Base-by-base conservation (phyloP, 2,888 invertebrate genomes). In the Cristatella mucedo region DNA sequence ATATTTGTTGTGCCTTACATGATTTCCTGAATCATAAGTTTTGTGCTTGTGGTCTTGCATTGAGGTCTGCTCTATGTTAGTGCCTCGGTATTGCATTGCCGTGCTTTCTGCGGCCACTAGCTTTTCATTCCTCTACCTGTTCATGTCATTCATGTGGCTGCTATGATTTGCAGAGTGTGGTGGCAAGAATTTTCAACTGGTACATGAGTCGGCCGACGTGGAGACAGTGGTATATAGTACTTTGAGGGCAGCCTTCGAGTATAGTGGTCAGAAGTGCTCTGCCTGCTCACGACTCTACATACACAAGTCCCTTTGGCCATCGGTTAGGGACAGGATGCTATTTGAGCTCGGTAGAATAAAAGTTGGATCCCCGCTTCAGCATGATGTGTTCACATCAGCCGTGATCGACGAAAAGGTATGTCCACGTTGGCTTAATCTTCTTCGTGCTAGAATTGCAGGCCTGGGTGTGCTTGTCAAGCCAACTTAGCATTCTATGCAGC, bases 141-240 rank as follows among this genome's bases (percentile, higher is more conserved):
- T n/a, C n/a, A n/a, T n/a, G n/a, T n/a, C n/a, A n/a, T n/a, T n/a
- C n/a, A n/a, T n/a, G n/a, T n/a, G n/a, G n/a, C n/a, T n/a, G n/a
- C n/a, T n/a, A 13, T 13, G 9, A 11, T 26, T 53, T 53, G 81
- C 84, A 44, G 97, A 97, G 70, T 95, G 93, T 67, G 97, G 97
- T 39, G 97, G 97, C 21, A 99, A 99, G 68, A 99, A 97, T 69
- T 97, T 82, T 66, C 97, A 99, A 65, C 89, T 97, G 56, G 73
- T 97, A 21, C 97, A 99, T 68, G 76, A 82, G 0, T 76, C 83
- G 9, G 95, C 93, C 9, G 81, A 95, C 65, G 70, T 78, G 1
- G 72, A 76, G 18, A 74, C 80, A 6, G 91, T 91, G 2, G 76
- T 86, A 1, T 75, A 76, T 21, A 75, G 77, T 21, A 86, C 91